Percentiles rank a stretch among this genome's conserved stretches.
Conservation (phyloP, 2,888 invertebrate species). For the Tholera decimalis region DNA sequence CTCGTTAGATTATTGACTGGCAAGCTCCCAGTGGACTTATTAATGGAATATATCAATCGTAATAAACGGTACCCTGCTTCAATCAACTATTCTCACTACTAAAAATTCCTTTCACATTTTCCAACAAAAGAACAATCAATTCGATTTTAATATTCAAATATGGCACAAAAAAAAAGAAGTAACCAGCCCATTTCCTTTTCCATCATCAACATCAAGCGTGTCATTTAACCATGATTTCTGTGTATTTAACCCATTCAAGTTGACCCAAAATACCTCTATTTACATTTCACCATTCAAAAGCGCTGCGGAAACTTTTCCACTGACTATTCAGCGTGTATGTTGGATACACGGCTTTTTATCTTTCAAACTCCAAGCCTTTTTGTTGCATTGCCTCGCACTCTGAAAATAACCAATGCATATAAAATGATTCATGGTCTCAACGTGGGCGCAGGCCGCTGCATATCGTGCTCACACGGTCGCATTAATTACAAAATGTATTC, state of each 20-base stretch:
- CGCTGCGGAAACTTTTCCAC: conserved; percentile 64
- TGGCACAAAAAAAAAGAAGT: conserved; percentile 24
- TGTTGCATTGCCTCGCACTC: conserved; percentile 68
- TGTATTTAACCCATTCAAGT: conserved; percentile 60
- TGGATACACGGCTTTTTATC: conserved; percentile 70
- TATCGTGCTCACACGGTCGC: conserved; percentile 72
- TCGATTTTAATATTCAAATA: conserved; percentile 18
- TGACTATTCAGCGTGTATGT: conserved; percentile 62
- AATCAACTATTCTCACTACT: background rate
- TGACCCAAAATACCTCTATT: conserved; percentile 62
- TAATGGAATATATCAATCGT: background rate
- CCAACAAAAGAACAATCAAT: conserved; percentile 25
- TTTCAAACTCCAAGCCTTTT: conserved; percentile 66
- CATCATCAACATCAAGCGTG: conserved; percentile 42
- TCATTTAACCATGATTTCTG: conserved; percentile 60
- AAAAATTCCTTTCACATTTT: conserved; percentile 5
- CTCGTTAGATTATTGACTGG: background rate
- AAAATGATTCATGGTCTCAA: conserved; percentile 83
- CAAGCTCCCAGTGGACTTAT: background rate
- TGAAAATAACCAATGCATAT: conserved; percentile 83
- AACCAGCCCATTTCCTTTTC: conserved; percentile 41
- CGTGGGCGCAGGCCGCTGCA: conserved; percentile 70
- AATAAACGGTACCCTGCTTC: background rate
- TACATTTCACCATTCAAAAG: conserved; percentile 61
- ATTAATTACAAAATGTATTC: conserved; percentile 80